Evolutionary conservation across 2,113 vertebrate species (phyloP).

Genomic region (Chionodraco myersi): DNA sequence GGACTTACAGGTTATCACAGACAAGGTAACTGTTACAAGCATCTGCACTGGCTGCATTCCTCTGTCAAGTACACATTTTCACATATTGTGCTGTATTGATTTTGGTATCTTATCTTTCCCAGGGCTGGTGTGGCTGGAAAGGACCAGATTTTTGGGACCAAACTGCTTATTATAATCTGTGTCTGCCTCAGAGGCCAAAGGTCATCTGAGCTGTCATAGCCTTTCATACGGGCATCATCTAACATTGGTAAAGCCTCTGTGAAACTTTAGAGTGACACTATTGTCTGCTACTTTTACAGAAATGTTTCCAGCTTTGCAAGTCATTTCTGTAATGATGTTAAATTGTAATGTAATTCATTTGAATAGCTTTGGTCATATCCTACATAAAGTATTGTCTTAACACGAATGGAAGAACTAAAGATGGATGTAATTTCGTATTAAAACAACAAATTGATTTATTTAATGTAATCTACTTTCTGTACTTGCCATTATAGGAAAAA

Average conservation of each 20-base stretch:
- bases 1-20: conserved; percentile 90
- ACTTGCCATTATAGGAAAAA: neutral
- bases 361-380: neutral
- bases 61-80: neutral
- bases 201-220: conserved; percentile 79
- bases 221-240: neutral
- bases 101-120: conserved; percentile 47
- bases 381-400: neutral
- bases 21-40: conserved; percentile 85
- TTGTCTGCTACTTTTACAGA: neutral
- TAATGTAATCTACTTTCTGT: neutral
- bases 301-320: neutral
- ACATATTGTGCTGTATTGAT: neutral
- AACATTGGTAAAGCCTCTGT: neutral
- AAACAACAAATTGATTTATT: conserved; percentile 10
- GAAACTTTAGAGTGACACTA: neutral
- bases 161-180: conserved; percentile 95
- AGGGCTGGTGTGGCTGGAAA: conserved; percentile 99
- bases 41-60: neutral
- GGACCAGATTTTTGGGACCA: conserved; percentile 94
- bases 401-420: neutral
- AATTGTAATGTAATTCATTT: neutral
- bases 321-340: conserved; percentile 6
- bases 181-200: conserved; percentile 92
- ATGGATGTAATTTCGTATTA: neutral